Evolutionary conservation across 2,113 vertebrate species (phyloP), one percentile per base, ranked within the genome.

Genomic region (Halichoerus grypus): DNA sequence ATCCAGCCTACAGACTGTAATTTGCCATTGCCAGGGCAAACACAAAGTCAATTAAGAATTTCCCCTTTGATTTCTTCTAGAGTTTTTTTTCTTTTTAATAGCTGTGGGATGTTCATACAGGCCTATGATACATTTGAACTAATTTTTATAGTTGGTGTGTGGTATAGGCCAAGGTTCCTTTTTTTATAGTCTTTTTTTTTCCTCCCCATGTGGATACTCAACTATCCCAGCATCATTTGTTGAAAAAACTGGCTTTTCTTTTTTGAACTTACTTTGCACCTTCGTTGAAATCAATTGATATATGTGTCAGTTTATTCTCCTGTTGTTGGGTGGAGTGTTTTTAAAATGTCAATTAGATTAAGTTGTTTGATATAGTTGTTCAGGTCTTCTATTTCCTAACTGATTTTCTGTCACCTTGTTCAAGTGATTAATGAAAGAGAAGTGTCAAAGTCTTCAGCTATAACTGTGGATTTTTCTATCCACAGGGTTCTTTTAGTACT

Each of bases 331-430:
- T 89, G 71, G 57, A 94, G 63, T 92, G 55, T 79, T 95, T 92
- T 88, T 92, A 42, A 96, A 92, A 96, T 97, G 88, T 94, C 88
- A 96, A 86, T 96, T 85, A 92, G 63, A 94, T 93, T 92, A 94
- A 96, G 81, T 39, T 88, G 87, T 51, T 94, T 97, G 67, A 88
- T 96, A 72, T 79, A 83, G 49, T 59, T 92, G 81, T 92, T 96
- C 11, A 92, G 39, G 63, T 90, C 93, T 89, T 96, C 63, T 95
- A 46, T 86, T 81, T 80, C 51, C 71, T 92, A 88, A 94, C 83
- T 92, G 88, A 94, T 97, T 97, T 97, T 96, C 96, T 94, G 76
- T 96, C 92, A 96, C 39, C 53, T 95, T 81, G 49, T 86, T 91
- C 93, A 96, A 91, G 91, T 95, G 81, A 95, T 96, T 96, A 95